Evolutionary conservation across 2,797 vertebrate genomes (phyloP), one percentile per base, ranked within the genome.

Genomic region (Lithobates sylvaticus): DNA sequence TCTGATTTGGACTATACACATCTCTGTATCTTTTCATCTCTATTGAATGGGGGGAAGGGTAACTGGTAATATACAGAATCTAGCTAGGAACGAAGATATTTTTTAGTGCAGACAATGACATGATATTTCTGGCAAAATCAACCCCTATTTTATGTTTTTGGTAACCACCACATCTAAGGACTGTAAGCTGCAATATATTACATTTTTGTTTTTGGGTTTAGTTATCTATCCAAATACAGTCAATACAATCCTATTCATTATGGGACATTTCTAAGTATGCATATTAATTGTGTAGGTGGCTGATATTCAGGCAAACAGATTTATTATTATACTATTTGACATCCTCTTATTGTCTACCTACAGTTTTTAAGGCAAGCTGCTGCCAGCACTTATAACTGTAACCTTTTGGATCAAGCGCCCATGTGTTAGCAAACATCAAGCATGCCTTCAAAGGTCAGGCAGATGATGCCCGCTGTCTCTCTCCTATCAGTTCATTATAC

Each of bases 401-500:
- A 78, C 85, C 73, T 85, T 82, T 82, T 82, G 74, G 85, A 86
- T 82, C 77, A 86, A 77, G 74, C 74, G 36, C 67, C 65, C 64
- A 27, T 54, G 73, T 44, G 67, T 32, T 36, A 77, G 72, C 72
- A 13, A 82, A 82, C 73, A 71, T 86, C 79, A 86, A 82, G 73
- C 73, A 9, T 76, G 68, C 8, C 47, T 64, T 86, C 58, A 86
- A 86, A 86, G 85, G 85, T 82, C 85, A 86, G 73, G 54, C n/a
- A 36, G 73, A 67, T 44, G 73, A 82, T 71, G 74, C 79, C 67
- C 13, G 74, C 85, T 82, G 78, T 86, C 84, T 70, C n/a, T 44
- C 76, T 85, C 69, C 77, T 80, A 67, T 85, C 79, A 77, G 73
- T 86, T 82, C 74, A 76, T 86, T 86, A 82, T 82, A 81, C 50